Percentiles rank a stretch among this genome's conserved stretches.
Conservation (phyloP, 2,888 invertebrate species). For the Julus scanicus region DNA sequence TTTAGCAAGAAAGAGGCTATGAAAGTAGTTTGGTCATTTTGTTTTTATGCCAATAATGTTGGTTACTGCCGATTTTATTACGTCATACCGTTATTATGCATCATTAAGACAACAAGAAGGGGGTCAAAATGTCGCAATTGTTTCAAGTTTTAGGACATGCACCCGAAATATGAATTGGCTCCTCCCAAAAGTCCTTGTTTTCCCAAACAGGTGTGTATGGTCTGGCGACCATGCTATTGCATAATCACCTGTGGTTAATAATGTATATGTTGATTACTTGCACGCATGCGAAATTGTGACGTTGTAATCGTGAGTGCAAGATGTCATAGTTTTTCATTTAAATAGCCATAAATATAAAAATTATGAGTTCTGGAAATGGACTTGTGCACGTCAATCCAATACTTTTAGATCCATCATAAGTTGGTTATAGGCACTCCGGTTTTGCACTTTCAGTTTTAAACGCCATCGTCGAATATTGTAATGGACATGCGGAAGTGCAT, state of each 20-base stretch:
- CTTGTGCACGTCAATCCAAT: no score
- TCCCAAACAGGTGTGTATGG: neutral
- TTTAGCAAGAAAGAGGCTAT: neutral
- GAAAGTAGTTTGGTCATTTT: neutral
- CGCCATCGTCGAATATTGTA: no score
- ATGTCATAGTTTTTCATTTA: no score
- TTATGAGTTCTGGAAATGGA: no score
- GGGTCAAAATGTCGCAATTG: neutral
- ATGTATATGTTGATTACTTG: neutral
- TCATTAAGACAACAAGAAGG: neutral
- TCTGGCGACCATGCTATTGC: neutral
- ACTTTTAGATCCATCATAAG: no score
- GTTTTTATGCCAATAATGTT: constrained; percentile 3
- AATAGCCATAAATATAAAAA: no score
- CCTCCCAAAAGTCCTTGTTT: neutral
- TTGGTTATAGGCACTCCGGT: no score
- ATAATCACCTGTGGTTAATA: neutral
- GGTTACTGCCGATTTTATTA: neutral
- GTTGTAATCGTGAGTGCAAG: neutral
- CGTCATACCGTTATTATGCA: neutral
- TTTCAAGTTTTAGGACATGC: neutral
- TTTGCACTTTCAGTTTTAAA: no score
- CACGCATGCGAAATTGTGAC: neutral
- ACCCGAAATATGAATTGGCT: neutral
- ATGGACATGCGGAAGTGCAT: no score